Evolutionary conservation across 2,888 invertebrate species (phyloP).

Genomic region (Allygus modestus): DNA sequence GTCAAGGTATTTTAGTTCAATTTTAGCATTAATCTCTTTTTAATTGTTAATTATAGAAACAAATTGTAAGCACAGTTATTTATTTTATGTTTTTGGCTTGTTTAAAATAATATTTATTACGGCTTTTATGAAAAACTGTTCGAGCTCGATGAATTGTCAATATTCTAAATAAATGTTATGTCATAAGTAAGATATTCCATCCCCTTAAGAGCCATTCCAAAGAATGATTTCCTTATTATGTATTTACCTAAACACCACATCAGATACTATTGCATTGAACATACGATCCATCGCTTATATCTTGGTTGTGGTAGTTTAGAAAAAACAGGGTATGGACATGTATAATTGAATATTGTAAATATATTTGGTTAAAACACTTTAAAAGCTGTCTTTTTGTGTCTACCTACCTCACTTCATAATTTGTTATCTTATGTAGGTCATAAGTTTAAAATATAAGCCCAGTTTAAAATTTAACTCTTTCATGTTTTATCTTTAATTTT

Average conservation of each 20-base stretch:
- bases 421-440: no score
- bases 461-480: no score
- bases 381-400: neutral
- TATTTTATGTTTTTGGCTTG: neutral
- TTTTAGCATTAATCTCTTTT: neutral
- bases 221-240: slow-evolving; percentile 12
- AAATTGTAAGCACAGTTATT: no score
- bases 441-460: no score
- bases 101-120: neutral
- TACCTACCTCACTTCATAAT: no score
- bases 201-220: neutral
- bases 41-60: no score
- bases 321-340: slow-evolving; percentile 56
- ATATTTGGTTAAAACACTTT: slow-evolving; percentile 57
- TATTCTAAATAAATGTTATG: slow-evolving; percentile 52
- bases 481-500: no score
- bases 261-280: neutral
- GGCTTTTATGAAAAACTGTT: slow-evolving; percentile 1
- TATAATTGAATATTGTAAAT: slow-evolving; percentile 54
- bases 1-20: neutral
- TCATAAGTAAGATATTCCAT: slow-evolving; percentile 16
- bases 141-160: slow-evolving; percentile 30
- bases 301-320: slow-evolving; percentile 58
- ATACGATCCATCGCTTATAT: slow-evolving; percentile 23
- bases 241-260: slow-evolving; percentile 31